These are phyloP conservation scores for Orthonychiurus folsomi DNA, from an alignment of 2,888 invertebrate genomes.

Conservation along the genomic window DNA sequence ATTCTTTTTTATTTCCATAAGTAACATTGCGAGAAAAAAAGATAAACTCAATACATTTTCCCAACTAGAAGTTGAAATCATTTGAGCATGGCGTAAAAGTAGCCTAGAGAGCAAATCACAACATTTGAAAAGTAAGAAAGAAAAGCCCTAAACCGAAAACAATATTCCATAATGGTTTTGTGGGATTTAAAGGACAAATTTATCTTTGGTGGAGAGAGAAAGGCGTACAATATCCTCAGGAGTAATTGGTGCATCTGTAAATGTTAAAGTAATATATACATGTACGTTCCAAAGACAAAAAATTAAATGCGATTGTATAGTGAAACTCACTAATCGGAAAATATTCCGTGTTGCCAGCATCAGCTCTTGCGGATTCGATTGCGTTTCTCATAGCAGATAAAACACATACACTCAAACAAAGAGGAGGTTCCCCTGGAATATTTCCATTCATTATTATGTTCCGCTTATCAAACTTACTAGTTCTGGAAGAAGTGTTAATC, in stretches of 20 bases:
- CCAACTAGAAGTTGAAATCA: no score
- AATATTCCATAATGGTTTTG: no score
- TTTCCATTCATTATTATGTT: neutral
- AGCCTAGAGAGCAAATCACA: no score
- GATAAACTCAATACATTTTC: no score
- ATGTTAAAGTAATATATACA: neutral
- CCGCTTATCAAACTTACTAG: neutral
- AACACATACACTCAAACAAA: slow-evolving; percentile 47
- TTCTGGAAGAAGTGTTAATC: neutral
- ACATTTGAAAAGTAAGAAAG: no score
- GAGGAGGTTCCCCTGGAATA: slow-evolving; percentile 50
- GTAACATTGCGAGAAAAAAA: no score
- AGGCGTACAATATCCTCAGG: slow-evolving; percentile 48
- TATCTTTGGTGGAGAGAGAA: slow-evolving; percentile 3
- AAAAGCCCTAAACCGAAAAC: no score
- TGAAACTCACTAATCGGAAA: slow-evolving; percentile 51
- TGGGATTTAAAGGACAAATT: neutral
- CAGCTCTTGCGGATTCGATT: slow-evolving; percentile 56
- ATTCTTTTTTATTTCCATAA: no score
- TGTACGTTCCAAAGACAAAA: neutral
- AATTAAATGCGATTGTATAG: neutral
- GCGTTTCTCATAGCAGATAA: slow-evolving; percentile 62
- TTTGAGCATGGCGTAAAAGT: no score
- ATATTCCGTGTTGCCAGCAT: slow-evolving; percentile 56
- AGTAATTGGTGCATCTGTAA: slow-evolving; percentile 47